Evolutionary conservation across 2,113 vertebrate genomes (phyloP).

Genomic region (Sebastes schlegelii): DNA sequence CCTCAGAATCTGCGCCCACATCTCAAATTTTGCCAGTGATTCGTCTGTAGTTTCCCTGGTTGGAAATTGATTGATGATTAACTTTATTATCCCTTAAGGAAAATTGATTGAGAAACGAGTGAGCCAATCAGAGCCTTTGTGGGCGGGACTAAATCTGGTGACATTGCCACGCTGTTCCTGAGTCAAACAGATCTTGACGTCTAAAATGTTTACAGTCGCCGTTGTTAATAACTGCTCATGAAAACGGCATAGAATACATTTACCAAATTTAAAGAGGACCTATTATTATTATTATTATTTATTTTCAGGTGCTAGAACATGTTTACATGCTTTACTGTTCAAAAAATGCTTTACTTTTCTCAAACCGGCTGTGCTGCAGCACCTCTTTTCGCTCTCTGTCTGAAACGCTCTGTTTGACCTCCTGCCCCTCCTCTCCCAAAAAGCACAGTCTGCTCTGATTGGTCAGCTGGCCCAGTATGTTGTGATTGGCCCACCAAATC

Average conservation of each 20-base stretch:
- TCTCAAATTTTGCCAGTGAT: background rate
- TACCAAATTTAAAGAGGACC: no score
- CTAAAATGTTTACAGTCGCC: background rate
- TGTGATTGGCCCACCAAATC: no score
- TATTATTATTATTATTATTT: no score
- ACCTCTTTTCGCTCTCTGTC: no score
- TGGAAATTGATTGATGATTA: constrained; percentile 9
- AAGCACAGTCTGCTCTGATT: no score
- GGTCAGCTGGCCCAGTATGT: no score
- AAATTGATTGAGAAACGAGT: background rate
- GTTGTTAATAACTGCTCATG: background rate
- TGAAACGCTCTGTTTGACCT: no score
- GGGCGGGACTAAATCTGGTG: background rate
- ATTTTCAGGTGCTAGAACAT: no score
- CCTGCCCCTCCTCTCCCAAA: no score
- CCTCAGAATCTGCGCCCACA: background rate
- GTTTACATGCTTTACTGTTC: no score
- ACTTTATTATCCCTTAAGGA: background rate
- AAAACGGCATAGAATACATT: background rate
- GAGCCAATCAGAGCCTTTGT: background rate
- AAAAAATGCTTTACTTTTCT: no score
- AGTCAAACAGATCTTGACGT: background rate
- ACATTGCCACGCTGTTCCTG: background rate
- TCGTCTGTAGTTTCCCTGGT: background rate
- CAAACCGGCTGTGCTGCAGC: no score